Base-by-base conservation (phyloP, 2,888 invertebrate species). In the Drosophila algonquin region DNA sequence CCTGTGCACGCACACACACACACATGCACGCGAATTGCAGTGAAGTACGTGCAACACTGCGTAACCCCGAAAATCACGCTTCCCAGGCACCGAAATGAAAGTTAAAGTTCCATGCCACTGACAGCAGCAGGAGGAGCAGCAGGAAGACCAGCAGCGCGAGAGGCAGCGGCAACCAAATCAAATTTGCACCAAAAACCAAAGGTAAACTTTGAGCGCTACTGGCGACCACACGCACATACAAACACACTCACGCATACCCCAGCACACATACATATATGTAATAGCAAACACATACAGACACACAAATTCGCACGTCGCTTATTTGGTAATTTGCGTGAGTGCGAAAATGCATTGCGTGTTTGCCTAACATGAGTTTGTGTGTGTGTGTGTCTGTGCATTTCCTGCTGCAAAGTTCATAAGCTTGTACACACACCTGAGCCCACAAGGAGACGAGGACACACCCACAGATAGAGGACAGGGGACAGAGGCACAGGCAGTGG, bases 281-380 rank as follows among this genome's bases (percentile, higher is more conserved):
- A 40, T 45, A 24, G 47, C 47, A 27, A n/a, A 51, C 24, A 5
- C 61, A 57, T 63, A 73, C 76, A 75, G 68, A 62, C 69, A 72
- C 64, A 59, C 77, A 72, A 83, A 86, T 83, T 83, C 86, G 77
- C 86, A 83, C 81, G 79, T 83, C 81, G 86, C 83, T 81, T 86
- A 86, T 86, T 86, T 83, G 86, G 81, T 81, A 83, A 86, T 83
- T 86, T 83, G 83, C 83, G 86, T 83, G 83, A 86, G 86, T 86
- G 86, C 74, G 83, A 83, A 83, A 83, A 79, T 83, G 86, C 83
- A 67, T 70, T 78, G 73, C 79, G 68, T 79, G 80, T 80, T 73
- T 78, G 78, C 62, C 74, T 52, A 76, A 75, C 54, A 32, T 45
- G 48, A 45, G 14, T 62, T 50, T 16, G 35, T 52, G 52, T 54